Evolutionary conservation across 2,888 invertebrate genomes (phyloP), one percentile per base, ranked within the genome.

Genomic region (Muschampia plurimacula): DNA sequence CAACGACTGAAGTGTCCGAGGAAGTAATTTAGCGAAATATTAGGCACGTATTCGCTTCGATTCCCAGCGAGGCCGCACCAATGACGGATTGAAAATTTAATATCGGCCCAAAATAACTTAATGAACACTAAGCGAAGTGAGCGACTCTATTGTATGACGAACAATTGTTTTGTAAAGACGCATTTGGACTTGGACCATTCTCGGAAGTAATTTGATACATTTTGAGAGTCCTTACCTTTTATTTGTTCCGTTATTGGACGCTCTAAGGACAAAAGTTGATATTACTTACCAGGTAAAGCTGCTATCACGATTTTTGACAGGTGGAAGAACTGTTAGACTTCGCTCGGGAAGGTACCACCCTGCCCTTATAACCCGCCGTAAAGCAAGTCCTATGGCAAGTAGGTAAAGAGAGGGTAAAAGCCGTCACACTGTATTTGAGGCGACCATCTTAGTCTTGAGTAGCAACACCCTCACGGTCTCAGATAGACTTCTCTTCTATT

Each of bases 11-110:
- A n/a, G 84, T 87, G 83, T 84, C 85, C 78, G 84, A 91, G 93
- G 92, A 92, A 93, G 92, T 91, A 89, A 92, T 93, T 92, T 90
- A 82, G 80, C 78, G 80, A 82, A 81, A 86, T 89, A 91, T 91
- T 89, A 86, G 83, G 80, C 93, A 92, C 93, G 92, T 92, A 91
- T 82, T 79, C 77, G 80, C 81, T 82, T 81, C 84, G 84, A 85
- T 87, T 86, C 82, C 83, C 81, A 75, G 78, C 85, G 84, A 92
- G 91, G 92, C 89, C 92, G 87, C 66, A 57, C 81, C 88, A 89
- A 90, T 91, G 90, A 82, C 91, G 49, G 68, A 85, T 63, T 41
- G 67, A 82, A 83, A 83, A 83, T 82, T 83, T 82, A 76, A 79
- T 79, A 80, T 83, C 77, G 77, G 80, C 85, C 81, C 82, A 81